Base-by-base conservation (phyloP, 2,888 invertebrate species). In the Quadroppia sp. region DNA sequence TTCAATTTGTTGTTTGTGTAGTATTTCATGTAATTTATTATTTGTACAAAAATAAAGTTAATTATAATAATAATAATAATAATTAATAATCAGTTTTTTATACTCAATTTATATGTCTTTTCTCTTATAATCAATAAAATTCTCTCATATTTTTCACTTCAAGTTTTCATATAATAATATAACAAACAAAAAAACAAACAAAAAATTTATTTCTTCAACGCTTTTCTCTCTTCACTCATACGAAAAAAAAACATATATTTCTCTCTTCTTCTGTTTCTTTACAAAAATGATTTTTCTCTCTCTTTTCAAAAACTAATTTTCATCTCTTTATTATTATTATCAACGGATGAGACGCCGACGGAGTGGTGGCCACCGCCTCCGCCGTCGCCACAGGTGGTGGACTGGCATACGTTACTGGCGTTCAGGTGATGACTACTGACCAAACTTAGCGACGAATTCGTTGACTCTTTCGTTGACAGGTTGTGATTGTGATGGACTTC, bases 21-120 rank as follows among this genome's bases (percentile, higher is more conserved):
- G n/a, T 23, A 23, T 50, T 20, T 50, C 20, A n/a, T 50, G 13
- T 45, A 6, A 1, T 6, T 11, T 23, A 13, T 32, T 32, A 32
- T 64, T 64, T 64, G 64, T 64, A 64, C 64, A 64, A 64, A 64
- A 64, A 64, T 64, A 64, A 64, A 64, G 64, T 64, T 64, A 64
- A 53, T 53, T 28, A 59, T 59, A 28, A 28, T 64, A 64, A 59
- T 59, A 59, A 59, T 59, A 59, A 30, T 23, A 53, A 53, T 53
- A 20, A 25, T 20, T 53, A 20, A n/a, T n/a, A n/a, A n/a, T n/a
- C n/a, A n/a, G 45, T 45, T 45, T 45, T 15, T 17, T 45, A 11
- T 45, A 9, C 17, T 50, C 15, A 23, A 3, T 50, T 23, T 50
- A 6, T n/a, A 23, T 50, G 3, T 23, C 6, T 50, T 50, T 50